phyloP scores from a whole-genome alignment of 1,140 invertebrate species.

The Lordiphosa mommai region DNA sequence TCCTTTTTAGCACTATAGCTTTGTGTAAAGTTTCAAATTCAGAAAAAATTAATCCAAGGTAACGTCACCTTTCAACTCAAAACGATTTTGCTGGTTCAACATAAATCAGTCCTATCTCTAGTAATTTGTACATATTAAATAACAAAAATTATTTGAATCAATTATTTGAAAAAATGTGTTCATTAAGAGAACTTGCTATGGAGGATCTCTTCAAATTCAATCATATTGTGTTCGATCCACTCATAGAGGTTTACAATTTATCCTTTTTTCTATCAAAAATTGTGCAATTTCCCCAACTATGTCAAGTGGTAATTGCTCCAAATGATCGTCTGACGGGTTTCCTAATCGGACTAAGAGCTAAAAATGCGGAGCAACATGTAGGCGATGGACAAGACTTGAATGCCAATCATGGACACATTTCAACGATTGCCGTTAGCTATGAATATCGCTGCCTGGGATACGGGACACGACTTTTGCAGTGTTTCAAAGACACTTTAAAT shows the following conservation, averaged over 20 bases:
- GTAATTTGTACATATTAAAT: too few relatives aligned
- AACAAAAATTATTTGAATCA: background rate
- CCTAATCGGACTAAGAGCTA: conserved; percentile 36
- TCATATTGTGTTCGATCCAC: conserved; percentile 39
- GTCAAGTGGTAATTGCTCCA: conserved; percentile 25
- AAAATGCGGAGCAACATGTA: background rate
- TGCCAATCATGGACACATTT: conserved; percentile 32
- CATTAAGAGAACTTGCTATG: background rate
- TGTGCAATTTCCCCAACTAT: conserved; percentile 32
- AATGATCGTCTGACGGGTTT: conserved; percentile 25
- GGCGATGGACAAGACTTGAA: too few relatives aligned
- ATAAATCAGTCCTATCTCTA: too few relatives aligned
- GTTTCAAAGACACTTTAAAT: background rate
- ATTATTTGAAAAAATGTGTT: conserved; percentile 41
- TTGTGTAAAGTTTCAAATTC: too few relatives aligned
- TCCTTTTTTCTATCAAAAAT: conserved; percentile 42
- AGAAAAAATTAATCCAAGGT: too few relatives aligned
- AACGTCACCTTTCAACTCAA: too few relatives aligned
- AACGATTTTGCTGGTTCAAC: too few relatives aligned
- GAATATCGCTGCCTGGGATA: conserved; percentile 43
- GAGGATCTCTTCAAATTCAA: conserved; percentile 63
- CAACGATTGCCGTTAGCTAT: conserved; percentile 18
- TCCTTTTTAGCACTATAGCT: too few relatives aligned
- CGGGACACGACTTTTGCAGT: conserved; percentile 39
- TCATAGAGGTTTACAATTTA: conserved; percentile 46